Percentiles rank a stretch among this genome's conserved stretches.
Conservation (phyloP, 2,113 vertebrate genomes). For the Collichthys lucidus region DNA sequence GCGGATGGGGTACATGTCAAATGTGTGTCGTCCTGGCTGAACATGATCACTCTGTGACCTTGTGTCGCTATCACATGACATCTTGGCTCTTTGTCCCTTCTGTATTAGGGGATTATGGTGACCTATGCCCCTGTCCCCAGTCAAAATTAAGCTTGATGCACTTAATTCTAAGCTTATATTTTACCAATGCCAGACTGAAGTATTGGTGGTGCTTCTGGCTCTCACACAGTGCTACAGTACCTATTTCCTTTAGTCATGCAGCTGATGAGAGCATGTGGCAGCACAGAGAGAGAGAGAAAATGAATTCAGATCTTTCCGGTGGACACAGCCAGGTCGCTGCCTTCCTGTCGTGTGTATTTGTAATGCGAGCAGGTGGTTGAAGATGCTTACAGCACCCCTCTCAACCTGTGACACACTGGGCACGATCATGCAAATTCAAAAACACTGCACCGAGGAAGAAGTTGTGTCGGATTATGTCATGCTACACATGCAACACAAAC, state of each 20-base stretch:
- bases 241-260: slow-evolving; percentile 12
- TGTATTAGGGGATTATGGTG: slow-evolving; percentile 73
- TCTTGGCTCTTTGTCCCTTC: slow-evolving; percentile 63
- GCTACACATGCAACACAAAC: neutral
- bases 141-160: slow-evolving; percentile 67
- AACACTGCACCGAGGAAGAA: neutral
- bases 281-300: neutral
- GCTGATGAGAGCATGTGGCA: slow-evolving; percentile 13
- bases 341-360: slow-evolving; percentile 2
- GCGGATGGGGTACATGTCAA: slow-evolving; percentile 9
- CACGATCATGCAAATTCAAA: neutral
- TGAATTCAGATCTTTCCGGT: neutral
- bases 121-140: slow-evolving; percentile 55
- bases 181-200: slow-evolving; percentile 38
- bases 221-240: slow-evolving; percentile 21
- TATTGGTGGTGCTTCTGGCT: slow-evolving; percentile 33
- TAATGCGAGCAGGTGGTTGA: neutral
- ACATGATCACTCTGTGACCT: slow-evolving; percentile 55
- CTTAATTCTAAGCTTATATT: slow-evolving; percentile 69
- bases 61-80: slow-evolving; percentile 68
- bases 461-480: neutral
- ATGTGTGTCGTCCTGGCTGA: slow-evolving; percentile 39
- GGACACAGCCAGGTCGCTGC: neutral
- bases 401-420: neutral
- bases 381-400: neutral